Evolutionary conservation across 2,113 vertebrate species (phyloP), one percentile per base, ranked within the genome.

Genomic region (Planiliza haematocheilus): DNA sequence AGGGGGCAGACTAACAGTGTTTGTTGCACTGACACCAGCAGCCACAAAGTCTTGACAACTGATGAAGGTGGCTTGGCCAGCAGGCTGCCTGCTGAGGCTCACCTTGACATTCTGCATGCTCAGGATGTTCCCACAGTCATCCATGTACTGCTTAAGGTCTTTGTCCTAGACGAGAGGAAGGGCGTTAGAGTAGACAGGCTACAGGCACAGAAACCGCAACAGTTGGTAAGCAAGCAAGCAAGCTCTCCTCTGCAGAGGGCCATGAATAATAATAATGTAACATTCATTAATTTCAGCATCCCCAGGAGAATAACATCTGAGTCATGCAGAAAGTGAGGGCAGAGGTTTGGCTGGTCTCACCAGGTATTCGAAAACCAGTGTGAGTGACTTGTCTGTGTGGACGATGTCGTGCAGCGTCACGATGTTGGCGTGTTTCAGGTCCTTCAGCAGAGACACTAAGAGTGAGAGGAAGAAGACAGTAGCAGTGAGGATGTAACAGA

Each of bases 401-500:
- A 98, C 91, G 87, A 98, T 98, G 83, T 98, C 97, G 6, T 98
- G 97, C 74, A 98, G 94, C 0, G 97, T 98, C 86, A 98, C 97
- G 51, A 98, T 98, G 93, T 98, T 98, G 84, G 97, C 96, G 87
- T 98, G 97, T 89, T 98, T 98, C 91, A 98, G 93, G 87, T 98
- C 97, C 95, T 98, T 98, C 86, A 98, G 89, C 74, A 98, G 91
- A 16, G 97, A 98, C 86, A 98, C 97, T 98, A 81, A 81, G 12
- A 56, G 10, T 17, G 42, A 50, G 8, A 37, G 20, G 41, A 58
- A 55, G 7, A n/a, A 10, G 1, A 67, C 24, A 24, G 21, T 8
- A n/a, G 49, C 11, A 59, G 24, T 20, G 41, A 46, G 9, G 7
- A 17, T 8, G 16, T 62, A 5, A 30, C 24, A 30, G 5, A 30